Evolutionary conservation across 2,888 invertebrate genomes (phyloP).

Genomic region (Drosophila tanythrix): DNA sequence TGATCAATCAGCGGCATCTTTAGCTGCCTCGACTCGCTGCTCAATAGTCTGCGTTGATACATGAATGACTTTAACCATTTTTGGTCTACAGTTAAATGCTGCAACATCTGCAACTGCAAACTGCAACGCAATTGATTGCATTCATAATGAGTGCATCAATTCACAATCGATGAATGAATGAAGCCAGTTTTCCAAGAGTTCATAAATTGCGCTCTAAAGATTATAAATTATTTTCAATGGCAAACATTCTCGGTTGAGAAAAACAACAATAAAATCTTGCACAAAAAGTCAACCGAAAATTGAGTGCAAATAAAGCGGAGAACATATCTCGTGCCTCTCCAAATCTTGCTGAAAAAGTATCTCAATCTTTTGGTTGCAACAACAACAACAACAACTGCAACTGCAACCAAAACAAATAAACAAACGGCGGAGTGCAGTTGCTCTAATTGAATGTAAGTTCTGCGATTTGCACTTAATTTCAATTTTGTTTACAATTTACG

Average conservation of each 20-base stretch:
- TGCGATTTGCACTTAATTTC: constrained; percentile 78
- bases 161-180: constrained; percentile 55
- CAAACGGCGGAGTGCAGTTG: constrained; percentile 60
- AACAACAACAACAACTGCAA: constrained; percentile 18
- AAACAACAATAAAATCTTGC: constrained; percentile 60
- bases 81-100: constrained; percentile 80
- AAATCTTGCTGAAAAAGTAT: constrained; percentile 28
- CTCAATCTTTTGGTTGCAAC: constrained; percentile 30
- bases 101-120: constrained; percentile 34
- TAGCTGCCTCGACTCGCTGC: constrained; percentile 28
- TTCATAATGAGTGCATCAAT: constrained; percentile 72
- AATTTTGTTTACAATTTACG: constrained; percentile 81
- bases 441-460: constrained; percentile 72
- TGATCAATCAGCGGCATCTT: constrained; percentile 81
- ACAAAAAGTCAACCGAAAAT: constrained; percentile 51
- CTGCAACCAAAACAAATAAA: constrained; percentile 65
- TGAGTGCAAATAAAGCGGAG: constrained; percentile 13
- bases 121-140: constrained; percentile 73
- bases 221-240: constrained; percentile 84
- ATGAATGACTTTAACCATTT: constrained; percentile 83
- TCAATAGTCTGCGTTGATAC: constrained; percentile 30
- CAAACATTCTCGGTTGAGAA: constrained; percentile 75
- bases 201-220: constrained; percentile 72
- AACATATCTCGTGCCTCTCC: constrained; percentile 15
- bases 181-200: constrained; percentile 39